Base-by-base conservation (phyloP, 2,113 vertebrate species). In the Eleginops maclovinus region DNA sequence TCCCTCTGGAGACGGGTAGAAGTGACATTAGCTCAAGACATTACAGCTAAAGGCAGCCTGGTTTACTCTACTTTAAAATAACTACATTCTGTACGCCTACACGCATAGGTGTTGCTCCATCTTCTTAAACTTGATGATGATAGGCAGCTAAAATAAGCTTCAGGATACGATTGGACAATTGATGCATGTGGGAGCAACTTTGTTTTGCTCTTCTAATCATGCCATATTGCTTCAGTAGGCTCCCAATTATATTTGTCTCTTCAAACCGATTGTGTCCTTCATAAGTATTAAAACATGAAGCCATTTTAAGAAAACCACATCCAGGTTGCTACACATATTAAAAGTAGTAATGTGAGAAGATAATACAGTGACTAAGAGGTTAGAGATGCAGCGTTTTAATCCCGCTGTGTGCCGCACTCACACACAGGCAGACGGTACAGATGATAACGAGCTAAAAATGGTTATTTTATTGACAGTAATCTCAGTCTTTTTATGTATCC, bases 1-100 rank as follows among this genome's bases (percentile, higher is more conserved):
- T 55, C 46, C 79, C 80, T 43, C 55, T 19, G 82, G 63, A 79
- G 85, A 75, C 19, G 0, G 46, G 68, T 47, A 19, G n/a, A 43
- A 44, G 65, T 59, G 47, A 55, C 53, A 60, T 78, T 74, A 54
- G 16, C n/a, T 4, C 21, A 13, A 54, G 41, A 24, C 47, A 26
- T 60, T 60, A n/a, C 22, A 53, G 24, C 24, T 47, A 19, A 46
- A 28, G 5, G 28, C 22, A 63, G 44, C 68, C 40, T 11, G 26
- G 43, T 55, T 47, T 9, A 6, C 31, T 50, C 43, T 24, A 55
- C 47, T 28, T 64, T 40, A 1, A 60, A 10, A 19, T 61, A 10
- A 36, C 65, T 36, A 49, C 14, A 24, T 6, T 19, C 26, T 41
- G 41, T 43, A 7, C 19, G 31, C 31, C 31, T 21, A 22, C n/a